phyloP scores from a whole-genome alignment of 2,113 vertebrate species.

The Siniperca knerii region DNA sequence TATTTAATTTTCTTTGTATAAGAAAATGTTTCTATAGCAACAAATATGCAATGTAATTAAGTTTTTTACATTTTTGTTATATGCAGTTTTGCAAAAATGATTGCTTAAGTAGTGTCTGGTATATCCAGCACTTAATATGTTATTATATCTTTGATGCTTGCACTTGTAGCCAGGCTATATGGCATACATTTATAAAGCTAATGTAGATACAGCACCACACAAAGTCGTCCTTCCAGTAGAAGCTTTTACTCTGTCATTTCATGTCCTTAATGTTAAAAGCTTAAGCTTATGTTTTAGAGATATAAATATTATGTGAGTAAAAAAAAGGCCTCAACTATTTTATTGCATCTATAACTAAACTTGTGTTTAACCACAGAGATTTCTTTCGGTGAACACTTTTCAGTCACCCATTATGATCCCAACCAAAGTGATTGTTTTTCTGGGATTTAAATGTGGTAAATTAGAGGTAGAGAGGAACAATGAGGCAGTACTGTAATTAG shows the following conservation, averaged over 20 bases:
- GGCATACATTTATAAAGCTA: constrained; percentile 73
- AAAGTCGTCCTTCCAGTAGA: constrained; percentile 40
- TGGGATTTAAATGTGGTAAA: constrained; percentile 73
- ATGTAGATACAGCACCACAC: constrained; percentile 61
- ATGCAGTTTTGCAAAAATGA: constrained; percentile 73
- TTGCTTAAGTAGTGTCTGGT: constrained; percentile 73
- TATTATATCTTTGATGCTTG: constrained; percentile 69
- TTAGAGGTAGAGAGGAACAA: constrained; percentile 74
- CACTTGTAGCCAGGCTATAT: constrained; percentile 66
- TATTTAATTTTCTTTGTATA: constrained; percentile 80
- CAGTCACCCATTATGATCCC: constrained; percentile 47
- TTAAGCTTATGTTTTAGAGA: constrained; percentile 47
- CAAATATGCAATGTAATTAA: constrained; percentile 83
- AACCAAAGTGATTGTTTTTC: constrained; percentile 72
- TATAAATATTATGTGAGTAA: constrained; percentile 47
- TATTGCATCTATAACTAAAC: constrained; percentile 45
- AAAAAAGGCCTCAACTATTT: constrained; percentile 32
- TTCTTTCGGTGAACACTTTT: constrained; percentile 21
- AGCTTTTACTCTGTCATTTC: constrained; percentile 45
- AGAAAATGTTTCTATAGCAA: constrained; percentile 82
- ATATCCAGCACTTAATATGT: constrained; percentile 54
- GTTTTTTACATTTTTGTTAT: constrained; percentile 82
- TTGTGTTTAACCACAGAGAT: constrained; percentile 44
- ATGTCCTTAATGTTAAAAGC: constrained; percentile 37
- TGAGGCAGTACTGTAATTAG: constrained; percentile 75